Base-by-base conservation (phyloP, 2,888 invertebrate species). In the Leptinotarsa juncta region DNA sequence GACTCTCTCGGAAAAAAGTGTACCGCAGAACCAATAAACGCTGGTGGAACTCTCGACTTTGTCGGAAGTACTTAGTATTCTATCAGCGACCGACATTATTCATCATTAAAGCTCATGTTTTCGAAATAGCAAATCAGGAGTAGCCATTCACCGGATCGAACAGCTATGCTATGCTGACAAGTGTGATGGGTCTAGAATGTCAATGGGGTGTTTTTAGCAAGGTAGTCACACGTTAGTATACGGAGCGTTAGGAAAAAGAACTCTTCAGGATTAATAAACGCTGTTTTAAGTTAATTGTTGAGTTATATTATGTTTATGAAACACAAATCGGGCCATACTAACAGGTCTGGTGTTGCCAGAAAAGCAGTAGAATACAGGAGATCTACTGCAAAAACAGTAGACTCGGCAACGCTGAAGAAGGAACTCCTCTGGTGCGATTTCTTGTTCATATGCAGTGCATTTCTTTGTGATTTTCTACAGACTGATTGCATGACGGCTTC, bases 101-200 rank as follows among this genome's bases (percentile, higher is more conserved):
- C 62, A 62, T 62, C 32, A 62, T 62, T 62, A 62, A 32, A 62
- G 62, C 62, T 42, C 62, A 62, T 62, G 62, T 62, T 62, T 62
- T 12, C n/a, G 62, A 62, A 62, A 62, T 62, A 62, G 62, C 62
- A 62, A 62, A 62, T 62, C 62, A 62, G 62, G 42, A 62, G 32
- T 32, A 42, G 62, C 62, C 42, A 62, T 62, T 62, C 62, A 42
- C 42, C 10, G 18, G n/a, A 15, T 62, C 42, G 62, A 42, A 62
- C 62, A 62, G n/a, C 62, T 14, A 62, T 10, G 32, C 32, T 42
- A 42, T 42, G 42, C n/a, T 16, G 32, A 62, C 62, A 42, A 62
- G 62, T 62, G 62, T 16, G 10, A 32, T 62, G 42, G 42, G n/a
- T 62, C 42, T 42, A 42, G 62, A 62, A 42, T 62, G 62, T 62